Percentiles rank a stretch among this genome's conserved stretches.
Conservation (phyloP, 2,888 invertebrate genomes). For the Drosophila ochracea region DNA sequence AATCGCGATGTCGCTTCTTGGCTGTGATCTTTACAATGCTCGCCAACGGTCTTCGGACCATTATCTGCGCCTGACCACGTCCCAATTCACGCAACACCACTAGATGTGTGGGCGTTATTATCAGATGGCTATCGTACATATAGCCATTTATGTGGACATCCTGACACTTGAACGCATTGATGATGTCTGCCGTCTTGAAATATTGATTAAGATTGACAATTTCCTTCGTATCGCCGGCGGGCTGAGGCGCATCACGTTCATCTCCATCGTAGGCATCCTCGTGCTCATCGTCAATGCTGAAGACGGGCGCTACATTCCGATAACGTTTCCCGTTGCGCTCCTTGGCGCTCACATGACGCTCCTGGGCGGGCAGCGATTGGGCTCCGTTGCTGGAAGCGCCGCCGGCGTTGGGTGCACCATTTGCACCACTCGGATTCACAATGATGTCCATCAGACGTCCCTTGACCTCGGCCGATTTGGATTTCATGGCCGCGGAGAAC, state of each 20-base stretch:
- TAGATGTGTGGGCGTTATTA: constrained; percentile 94
- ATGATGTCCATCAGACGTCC: constrained; percentile 97
- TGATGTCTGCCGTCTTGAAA: constrained; percentile 92
- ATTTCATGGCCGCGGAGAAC: constrained; percentile 94
- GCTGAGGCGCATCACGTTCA: constrained; percentile 80
- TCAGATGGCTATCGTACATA: constrained; percentile 94
- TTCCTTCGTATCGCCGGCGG: constrained; percentile 90
- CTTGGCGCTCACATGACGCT: constrained; percentile 93
- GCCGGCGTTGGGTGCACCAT: constrained; percentile 30
- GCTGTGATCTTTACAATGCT: constrained; percentile 99
- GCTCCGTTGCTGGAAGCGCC: constrained; percentile 43
- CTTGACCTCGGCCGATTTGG: constrained; percentile 96
- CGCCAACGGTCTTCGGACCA: constrained; percentile 94
- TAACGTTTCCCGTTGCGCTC: constrained; percentile 95
- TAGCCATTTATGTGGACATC: constrained; percentile 96
- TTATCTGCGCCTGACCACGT: constrained; percentile 92
- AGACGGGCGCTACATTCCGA: constrained; percentile 95
- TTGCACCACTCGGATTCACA: constrained; percentile 89
- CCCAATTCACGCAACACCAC: constrained; percentile 92
- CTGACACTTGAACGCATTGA: constrained; percentile 95
- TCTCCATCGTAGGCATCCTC: constrained; percentile 85
- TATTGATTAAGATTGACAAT: constrained; percentile 92
- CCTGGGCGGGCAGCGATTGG: constrained; percentile 83
- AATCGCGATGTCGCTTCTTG: constrained; percentile 96
- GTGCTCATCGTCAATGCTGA: constrained; percentile 96